phyloP scores from a whole-genome alignment of 1,140 invertebrate species.

The Amphibalanus amphitrite region DNA sequence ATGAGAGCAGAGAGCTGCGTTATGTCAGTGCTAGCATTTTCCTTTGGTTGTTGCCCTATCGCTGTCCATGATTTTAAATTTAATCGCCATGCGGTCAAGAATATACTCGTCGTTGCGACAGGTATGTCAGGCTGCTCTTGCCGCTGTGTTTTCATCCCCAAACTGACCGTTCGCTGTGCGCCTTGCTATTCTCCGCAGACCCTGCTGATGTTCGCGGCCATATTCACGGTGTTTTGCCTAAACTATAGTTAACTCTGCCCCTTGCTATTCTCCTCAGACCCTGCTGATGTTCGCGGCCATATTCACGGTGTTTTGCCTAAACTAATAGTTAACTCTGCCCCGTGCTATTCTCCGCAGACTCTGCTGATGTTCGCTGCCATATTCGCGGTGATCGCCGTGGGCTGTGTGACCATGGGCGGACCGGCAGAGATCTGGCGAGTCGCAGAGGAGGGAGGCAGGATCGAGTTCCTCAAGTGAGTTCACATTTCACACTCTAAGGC shows the following conservation, averaged over 20 bases:
- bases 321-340: no score
- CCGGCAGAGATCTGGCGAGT: constrained; percentile 43
- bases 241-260: no score
- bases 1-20: constrained; percentile 10
- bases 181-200: constrained; percentile 36
- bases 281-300: constrained; percentile 55
- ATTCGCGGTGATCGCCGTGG: constrained; percentile 42
- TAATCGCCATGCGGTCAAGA: no score
- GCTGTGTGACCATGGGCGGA: constrained; percentile 41
- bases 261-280: constrained; percentile 35
- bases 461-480: constrained; percentile 48
- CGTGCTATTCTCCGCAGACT: constrained; percentile 35
- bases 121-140: no score
- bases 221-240: constrained; percentile 48
- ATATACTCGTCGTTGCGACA: no score
- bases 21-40: no score
- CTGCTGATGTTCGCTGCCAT: constrained; percentile 55
- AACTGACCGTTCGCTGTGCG: no score
- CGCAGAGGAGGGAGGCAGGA: constrained; percentile 41
- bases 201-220: constrained; percentile 51
- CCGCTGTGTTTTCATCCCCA: no score
- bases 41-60: no score
- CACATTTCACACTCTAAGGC: no score
- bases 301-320: constrained; percentile 47
- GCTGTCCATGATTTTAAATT: no score